Evolutionary conservation across 1,140 invertebrate species (phyloP).

Genomic region (Phortica variegata): DNA sequence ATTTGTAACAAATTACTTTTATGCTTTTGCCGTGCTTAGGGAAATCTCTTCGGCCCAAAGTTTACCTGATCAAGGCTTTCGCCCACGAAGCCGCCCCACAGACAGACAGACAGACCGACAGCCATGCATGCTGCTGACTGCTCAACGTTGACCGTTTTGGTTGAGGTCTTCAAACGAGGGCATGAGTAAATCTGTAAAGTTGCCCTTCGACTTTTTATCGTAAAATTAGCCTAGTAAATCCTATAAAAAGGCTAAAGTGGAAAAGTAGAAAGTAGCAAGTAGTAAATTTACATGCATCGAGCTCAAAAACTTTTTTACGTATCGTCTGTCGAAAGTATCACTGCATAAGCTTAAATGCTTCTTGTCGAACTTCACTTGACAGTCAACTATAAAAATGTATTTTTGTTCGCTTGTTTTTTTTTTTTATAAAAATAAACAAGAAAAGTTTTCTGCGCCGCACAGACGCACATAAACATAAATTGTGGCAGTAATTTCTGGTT

Average conservation of each 20-base stretch:
- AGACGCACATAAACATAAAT: constrained; percentile 46
- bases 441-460: constrained; percentile 36
- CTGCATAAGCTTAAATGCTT: constrained; percentile 17
- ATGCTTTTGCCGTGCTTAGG: neutral
- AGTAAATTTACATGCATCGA: constrained; percentile 42
- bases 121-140: no score
- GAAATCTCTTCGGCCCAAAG: constrained; percentile 18
- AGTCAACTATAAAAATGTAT: constrained; percentile 39
- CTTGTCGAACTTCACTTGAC: constrained; percentile 30
- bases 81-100: no score
- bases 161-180: no score
- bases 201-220: no score
- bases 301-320: constrained; percentile 8
- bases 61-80: no score
- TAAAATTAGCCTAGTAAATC: constrained; percentile 26
- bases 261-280: constrained; percentile 26
- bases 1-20: constrained; percentile 3
- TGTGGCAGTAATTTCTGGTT: constrained; percentile 41
- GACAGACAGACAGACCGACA: no score
- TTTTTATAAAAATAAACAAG: no score
- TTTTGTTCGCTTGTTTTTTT: neutral
- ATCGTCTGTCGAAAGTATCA: neutral
- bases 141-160: no score
- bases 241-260: constrained; percentile 36
- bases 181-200: no score